Evolutionary conservation across 2,888 invertebrate species (phyloP), one percentile per base, ranked within the genome.

Genomic region (Drosophila anceps): DNA sequence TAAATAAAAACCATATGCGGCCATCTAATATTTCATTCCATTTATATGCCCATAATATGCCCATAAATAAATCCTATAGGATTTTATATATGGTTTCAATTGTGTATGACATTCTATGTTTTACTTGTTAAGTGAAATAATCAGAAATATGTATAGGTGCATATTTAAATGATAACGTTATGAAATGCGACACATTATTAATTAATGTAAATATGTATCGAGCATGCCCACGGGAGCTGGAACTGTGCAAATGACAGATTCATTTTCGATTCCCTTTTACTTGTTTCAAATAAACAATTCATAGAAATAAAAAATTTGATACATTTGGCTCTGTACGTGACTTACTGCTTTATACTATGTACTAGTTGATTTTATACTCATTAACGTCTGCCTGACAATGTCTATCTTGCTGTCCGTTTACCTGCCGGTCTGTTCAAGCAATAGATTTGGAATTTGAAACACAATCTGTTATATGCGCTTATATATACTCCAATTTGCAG

Each of bases 1-100:
- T 92, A 80, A 76, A 46, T 15, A 1, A n/a, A 18, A 10, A 10
- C 12, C 12, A 12, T 48, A 1, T 24, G 9, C 5, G 3, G 9
- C 18, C 13, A n/a, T 6, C 13, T 29, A 20, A 44, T 33, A 46
- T 51, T 15, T 6, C 31, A 50, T 51, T 51, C 39, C 33, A 41
- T n/a, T 37, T 27, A 29, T 10, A 12, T 48, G n/a, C 12, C 2
- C 9, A 29, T 5, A n/a, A n/a, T n/a, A n/a, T n/a, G n/a, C n/a
- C n/a, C n/a, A n/a, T n/a, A n/a, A n/a, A n/a, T n/a, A n/a, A n/a
- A n/a, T n/a, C n/a, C n/a, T n/a, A n/a, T n/a, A n/a, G n/a, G n/a
- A n/a, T n/a, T n/a, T n/a, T n/a, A n/a, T n/a, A n/a, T n/a, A n/a
- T n/a, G n/a, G n/a, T n/a, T n/a, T n/a, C n/a, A n/a, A n/a, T n/a